Conservation (phyloP, 2,888 invertebrate species). For the Melanargia galathea region DNA sequence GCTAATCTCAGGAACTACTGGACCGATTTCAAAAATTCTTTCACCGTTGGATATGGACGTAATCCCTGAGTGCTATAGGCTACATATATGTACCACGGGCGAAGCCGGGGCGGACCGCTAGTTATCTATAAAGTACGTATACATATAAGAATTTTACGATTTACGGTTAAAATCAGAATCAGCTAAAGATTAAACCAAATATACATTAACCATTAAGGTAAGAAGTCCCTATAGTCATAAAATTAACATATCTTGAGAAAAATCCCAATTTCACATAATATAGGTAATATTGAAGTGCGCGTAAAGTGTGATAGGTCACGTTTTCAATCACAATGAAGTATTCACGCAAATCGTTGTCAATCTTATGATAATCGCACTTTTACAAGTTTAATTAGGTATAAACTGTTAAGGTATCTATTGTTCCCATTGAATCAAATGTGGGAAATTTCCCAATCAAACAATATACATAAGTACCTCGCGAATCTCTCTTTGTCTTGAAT, state of each 20-base stretch:
- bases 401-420: slow-evolving; percentile 17
- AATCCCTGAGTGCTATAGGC: no score
- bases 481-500: slow-evolving; percentile 98
- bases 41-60: no score
- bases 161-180: no score
- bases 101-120: no score
- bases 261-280: slow-evolving; percentile 44
- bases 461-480: slow-evolving; percentile 86
- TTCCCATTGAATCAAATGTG: slow-evolving; percentile 2
- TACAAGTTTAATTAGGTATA: slow-evolving; percentile 5
- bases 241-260: slow-evolving; percentile 45
- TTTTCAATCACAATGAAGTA: slow-evolving; percentile 73
- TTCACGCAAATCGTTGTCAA: slow-evolving; percentile 50
- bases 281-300: slow-evolving; percentile 52
- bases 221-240: slow-evolving; percentile 36
- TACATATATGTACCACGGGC: no score
- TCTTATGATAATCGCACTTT: slow-evolving; percentile 52
- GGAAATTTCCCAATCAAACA: slow-evolving; percentile 18
- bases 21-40: no score
- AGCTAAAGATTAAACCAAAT: no score
- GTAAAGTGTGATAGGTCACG: slow-evolving; percentile 76
- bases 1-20: no score
- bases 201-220: no score
- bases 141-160: no score
- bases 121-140: no score